Percentiles rank a stretch among this genome's conserved stretches.
Evolutionary conservation across 1,140 invertebrate genomes (phyloP).

Genomic region (Hydropsyche tenuis): DNA sequence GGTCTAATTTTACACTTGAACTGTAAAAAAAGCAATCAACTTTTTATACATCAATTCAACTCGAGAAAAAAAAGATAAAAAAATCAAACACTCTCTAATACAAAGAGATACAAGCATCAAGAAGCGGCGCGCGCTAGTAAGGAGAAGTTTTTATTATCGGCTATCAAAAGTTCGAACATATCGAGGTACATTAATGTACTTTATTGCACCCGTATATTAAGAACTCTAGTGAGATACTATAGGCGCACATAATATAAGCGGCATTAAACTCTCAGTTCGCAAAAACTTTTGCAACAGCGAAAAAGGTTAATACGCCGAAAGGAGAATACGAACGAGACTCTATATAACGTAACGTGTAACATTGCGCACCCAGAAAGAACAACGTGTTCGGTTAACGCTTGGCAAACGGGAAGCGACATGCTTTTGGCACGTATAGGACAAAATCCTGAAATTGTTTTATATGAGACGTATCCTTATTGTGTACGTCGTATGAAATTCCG

Average conservation of each 20-base stretch:
- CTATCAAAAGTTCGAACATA: constrained; percentile 27
- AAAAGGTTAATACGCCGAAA: neutral
- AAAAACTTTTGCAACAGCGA: neutral
- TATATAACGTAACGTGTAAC: too few species aligned
- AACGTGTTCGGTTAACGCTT: neutral
- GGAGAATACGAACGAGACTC: too few species aligned
- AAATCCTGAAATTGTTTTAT: constrained; percentile 6
- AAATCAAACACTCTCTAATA: neutral
- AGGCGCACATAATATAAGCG: neutral
- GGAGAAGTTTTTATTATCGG: constrained; percentile 15
- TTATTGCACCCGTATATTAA: constrained; percentile 27
- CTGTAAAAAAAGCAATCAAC: too few species aligned
- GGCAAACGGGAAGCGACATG: neutral
- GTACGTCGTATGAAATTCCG: too few species aligned
- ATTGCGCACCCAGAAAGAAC: too few species aligned
- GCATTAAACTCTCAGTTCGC: neutral
- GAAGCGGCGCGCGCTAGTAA: neutral
- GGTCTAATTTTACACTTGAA: too few species aligned
- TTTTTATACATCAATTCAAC: too few species aligned
- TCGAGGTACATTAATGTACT: constrained; percentile 23
- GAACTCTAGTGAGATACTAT: constrained; percentile 11
- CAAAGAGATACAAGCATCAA: constrained; percentile 3
- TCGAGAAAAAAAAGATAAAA: neutral
- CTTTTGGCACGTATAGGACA: neutral
- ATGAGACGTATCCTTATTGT: neutral